These are phyloP conservation scores for Pogonognathellus flavescens DNA, from an alignment of 1,140 invertebrate genomes.

Conservation along the genomic window DNA sequence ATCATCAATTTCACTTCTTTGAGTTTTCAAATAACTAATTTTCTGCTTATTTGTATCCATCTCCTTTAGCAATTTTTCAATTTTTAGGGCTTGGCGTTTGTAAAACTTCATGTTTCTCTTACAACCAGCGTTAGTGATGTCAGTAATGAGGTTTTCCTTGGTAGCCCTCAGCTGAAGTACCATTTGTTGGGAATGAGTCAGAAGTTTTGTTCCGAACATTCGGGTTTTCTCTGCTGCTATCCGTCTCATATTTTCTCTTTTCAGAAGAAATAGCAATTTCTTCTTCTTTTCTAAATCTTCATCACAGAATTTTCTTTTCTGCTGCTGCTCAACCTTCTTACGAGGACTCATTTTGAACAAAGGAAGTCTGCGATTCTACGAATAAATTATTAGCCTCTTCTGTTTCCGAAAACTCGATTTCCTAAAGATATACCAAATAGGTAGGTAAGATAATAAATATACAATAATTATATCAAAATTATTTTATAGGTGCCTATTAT, in stretches of 20 bases:
- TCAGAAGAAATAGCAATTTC: neutral
- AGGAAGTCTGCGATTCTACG: too few species aligned
- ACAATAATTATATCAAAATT: too few species aligned
- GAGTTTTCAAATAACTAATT: neutral
- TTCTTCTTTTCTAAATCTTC: neutral
- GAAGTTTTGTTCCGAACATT: neutral
- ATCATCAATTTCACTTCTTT: neutral
- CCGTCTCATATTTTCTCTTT: neutral
- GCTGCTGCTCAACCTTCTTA: neutral
- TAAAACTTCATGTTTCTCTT: neutral
- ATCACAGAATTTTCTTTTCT: neutral
- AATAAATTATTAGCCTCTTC: too few species aligned
- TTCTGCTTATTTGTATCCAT: neutral
- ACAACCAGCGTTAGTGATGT: neutral
- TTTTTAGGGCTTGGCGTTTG: neutral
- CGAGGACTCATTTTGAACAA: neutral
- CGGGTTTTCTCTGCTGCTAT: neutral
- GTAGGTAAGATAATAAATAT: too few species aligned
- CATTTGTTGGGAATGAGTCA: slow-evolving; percentile 9
- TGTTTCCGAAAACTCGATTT: too few species aligned
- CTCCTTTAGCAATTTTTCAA: neutral
- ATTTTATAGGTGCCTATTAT: too few species aligned
- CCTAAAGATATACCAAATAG: too few species aligned
- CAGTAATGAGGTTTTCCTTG: neutral
- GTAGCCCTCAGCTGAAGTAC: neutral